Conservation (phyloP, 2,797 vertebrate species). For the Gambusia yucatana region DNA sequence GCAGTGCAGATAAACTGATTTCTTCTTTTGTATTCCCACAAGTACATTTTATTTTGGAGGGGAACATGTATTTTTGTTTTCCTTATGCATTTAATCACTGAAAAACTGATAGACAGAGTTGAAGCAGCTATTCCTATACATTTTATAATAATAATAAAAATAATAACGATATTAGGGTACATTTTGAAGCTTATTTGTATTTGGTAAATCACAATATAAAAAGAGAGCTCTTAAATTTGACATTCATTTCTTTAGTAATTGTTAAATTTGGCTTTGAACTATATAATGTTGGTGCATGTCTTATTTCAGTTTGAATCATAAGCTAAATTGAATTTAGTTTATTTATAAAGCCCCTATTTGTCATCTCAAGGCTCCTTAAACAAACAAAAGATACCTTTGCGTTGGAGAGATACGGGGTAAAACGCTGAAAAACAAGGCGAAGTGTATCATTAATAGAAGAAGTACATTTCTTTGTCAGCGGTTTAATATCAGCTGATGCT, state of each 20-base stretch:
- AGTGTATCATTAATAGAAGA: neutral
- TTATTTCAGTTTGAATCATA: neutral
- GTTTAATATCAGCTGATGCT: neutral
- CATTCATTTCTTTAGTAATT: neutral
- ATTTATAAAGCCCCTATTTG: neutral
- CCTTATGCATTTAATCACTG: neutral
- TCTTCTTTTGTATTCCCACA: neutral
- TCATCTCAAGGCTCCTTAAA: neutral
- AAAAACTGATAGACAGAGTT: neutral
- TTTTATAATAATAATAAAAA: neutral
- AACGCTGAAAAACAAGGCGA: neutral
- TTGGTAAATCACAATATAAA: neutral
- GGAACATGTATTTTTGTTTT: neutral
- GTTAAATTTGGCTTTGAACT: neutral
- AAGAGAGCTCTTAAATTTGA: neutral
- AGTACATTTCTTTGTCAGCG: neutral
- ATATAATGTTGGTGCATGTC: neutral
- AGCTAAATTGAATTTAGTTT: neutral
- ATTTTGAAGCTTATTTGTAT: neutral
- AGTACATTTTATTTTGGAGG: neutral
- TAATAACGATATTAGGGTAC: neutral
- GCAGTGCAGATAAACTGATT: constrained; percentile 23
- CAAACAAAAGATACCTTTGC: neutral
- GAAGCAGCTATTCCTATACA: neutral
- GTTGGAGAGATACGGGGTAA: neutral